Evolutionary conservation across 2,113 vertebrate genomes (phyloP).

Genomic region (Sciurus niger): DNA sequence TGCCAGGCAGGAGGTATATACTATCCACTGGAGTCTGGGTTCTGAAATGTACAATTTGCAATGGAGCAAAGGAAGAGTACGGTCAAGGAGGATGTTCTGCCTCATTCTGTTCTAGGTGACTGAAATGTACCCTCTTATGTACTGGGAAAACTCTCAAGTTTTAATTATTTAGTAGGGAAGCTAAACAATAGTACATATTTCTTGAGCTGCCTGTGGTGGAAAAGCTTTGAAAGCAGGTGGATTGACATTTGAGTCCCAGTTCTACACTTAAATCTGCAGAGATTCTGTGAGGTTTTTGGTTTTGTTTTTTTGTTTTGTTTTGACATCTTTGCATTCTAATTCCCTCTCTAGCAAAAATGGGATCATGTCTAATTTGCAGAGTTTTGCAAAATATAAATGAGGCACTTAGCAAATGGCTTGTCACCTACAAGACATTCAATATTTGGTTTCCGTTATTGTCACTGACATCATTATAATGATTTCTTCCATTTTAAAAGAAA

Average conservation of each 20-base stretch:
- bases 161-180: slow-evolving; percentile 75
- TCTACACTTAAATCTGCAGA: not conserved
- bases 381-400: slow-evolving; percentile 43
- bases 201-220: not conserved
- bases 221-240: slow-evolving; percentile 41
- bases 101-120: slow-evolving; percentile 47
- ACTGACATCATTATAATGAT: not conserved
- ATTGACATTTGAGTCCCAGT: slow-evolving; percentile 20
- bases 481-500: not conserved
- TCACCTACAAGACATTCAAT: not conserved
- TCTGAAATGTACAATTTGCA: slow-evolving; percentile 19
- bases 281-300: not conserved
- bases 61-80: not conserved
- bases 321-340: not conserved
- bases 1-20: slow-evolving; percentile 51
- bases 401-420: not conserved
- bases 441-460: not conserved
- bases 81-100: slow-evolving; percentile 34
- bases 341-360: slow-evolving; percentile 29
- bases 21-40: not conserved
- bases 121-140: slow-evolving; percentile 61
- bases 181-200: not conserved
- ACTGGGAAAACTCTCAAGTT: slow-evolving; percentile 1
- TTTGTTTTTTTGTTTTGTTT: not conserved
- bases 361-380: not conserved